A percentile compares a stretch with the other conserved stretches of the same genome.
Evolutionary conservation across 2,888 invertebrate species (phyloP).

Genomic region (Sphaerophoria taeniata): DNA sequence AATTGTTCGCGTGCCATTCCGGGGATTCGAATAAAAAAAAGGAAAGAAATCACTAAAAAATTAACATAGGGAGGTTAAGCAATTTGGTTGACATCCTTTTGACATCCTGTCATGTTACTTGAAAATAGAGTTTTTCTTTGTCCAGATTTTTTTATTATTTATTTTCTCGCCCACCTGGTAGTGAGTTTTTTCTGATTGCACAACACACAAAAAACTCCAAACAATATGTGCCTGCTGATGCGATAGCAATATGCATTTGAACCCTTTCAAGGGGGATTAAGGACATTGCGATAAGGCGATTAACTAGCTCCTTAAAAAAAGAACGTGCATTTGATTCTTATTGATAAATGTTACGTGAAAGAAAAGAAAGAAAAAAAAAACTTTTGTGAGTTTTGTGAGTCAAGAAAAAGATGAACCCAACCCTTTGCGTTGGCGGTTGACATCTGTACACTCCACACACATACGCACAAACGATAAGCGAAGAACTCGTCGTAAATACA

Average conservation of each 20-base stretch:
- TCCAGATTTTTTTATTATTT: constrained; percentile 1
- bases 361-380: background rate
- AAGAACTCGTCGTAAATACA: background rate
- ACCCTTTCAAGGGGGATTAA: constrained; percentile 71
- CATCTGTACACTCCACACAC: constrained; percentile 49
- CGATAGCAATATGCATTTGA: constrained; percentile 62
- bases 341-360: constrained; percentile 63
- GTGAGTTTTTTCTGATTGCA: constrained; percentile 52
- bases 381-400: constrained; percentile 32
- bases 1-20: constrained; percentile 69
- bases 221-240: background rate
- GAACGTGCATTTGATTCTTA: constrained; percentile 69
- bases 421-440: constrained; percentile 34
- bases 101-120: constrained; percentile 65
- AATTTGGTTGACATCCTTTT: constrained; percentile 65
- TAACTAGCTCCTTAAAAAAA: constrained; percentile 62
- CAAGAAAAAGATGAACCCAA: background rate
- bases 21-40: background rate
- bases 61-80: constrained; percentile 51
- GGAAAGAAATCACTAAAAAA: constrained; percentile 9
- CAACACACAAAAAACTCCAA: constrained; percentile 27
- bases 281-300: constrained; percentile 70
- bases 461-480: background rate
- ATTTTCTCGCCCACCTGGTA: constrained; percentile 65
- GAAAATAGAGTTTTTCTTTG: constrained; percentile 37